Conservation (phyloP, 2,113 vertebrate species). For the Sander vitreus region DNA sequence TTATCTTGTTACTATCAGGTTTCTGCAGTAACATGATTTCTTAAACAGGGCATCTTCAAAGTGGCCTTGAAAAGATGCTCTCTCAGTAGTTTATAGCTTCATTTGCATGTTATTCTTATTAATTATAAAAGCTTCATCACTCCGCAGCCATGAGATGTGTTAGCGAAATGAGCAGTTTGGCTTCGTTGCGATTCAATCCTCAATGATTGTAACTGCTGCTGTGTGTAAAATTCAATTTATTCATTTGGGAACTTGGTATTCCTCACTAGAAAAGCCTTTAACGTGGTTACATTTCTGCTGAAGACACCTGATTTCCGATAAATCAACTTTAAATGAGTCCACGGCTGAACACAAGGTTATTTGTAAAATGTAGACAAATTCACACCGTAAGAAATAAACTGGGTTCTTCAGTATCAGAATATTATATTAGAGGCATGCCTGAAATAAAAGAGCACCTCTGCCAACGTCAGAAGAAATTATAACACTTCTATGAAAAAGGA, state of each 20-base stretch:
- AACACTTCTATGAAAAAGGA: not conserved
- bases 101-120: not conserved
- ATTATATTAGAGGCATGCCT: not conserved
- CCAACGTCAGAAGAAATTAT: not conserved
- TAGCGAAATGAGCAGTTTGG: not conserved
- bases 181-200: not conserved
- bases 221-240: not conserved
- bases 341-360: not conserved
- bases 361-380: not conserved
- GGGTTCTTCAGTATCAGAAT: not conserved
- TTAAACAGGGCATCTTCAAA: constrained; percentile 17
- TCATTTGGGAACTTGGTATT: not conserved
- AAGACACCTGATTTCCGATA: not conserved
- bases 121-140: not conserved
- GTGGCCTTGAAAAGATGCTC: not conserved
- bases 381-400: not conserved
- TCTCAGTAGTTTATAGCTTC: not conserved
- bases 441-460: too few relatives aligned
- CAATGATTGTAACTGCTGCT: not conserved
- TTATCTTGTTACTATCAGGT: constrained; percentile 27
- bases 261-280: not conserved
- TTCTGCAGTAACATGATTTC: not conserved
- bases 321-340: not conserved
- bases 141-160: not conserved
- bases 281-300: not conserved